Percentiles rank a stretch among this genome's conserved stretches.
Evolutionary conservation across 2,797 vertebrate genomes (phyloP).

Genomic region (Rhinatrema bivittatum): DNA sequence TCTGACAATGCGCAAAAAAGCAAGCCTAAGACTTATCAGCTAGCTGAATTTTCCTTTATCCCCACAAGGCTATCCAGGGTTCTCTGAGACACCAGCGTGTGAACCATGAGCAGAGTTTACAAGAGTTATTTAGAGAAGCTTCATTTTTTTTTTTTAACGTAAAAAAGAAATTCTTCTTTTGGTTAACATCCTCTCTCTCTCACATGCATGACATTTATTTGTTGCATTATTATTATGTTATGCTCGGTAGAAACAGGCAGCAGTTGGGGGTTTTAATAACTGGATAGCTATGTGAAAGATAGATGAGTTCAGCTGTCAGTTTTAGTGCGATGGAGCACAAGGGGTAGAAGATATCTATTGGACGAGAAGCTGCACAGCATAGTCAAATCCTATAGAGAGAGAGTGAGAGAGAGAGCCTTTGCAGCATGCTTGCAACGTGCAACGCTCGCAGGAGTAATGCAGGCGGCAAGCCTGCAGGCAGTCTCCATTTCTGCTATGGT

Average conservation of each 20-base stretch:
- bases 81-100: constrained; percentile 21
- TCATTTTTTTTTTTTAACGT: constrained; percentile 29
- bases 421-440: too few species aligned
- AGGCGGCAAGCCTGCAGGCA: too few species aligned
- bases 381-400: constrained; percentile 34
- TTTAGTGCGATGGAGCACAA: constrained; percentile 25
- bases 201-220: constrained; percentile 41
- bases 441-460: too few species aligned
- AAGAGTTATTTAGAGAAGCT: constrained; percentile 45
- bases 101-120: constrained; percentile 38
- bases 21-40: too few species aligned
- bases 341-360: constrained; percentile 15
- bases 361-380: constrained; percentile 19
- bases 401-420: too few species aligned
- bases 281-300: constrained; percentile 48
- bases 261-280: constrained; percentile 31
- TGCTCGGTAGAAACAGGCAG: constrained; percentile 54
- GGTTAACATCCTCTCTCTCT: constrained; percentile 28
- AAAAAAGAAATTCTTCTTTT: constrained; percentile 34
- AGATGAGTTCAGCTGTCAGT: constrained; percentile 50
- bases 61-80: constrained; percentile 28
- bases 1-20: constrained; percentile 15
- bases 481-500: too few species aligned
- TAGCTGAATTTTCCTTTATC: too few species aligned
- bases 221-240: constrained; percentile 54